Base-by-base conservation (phyloP, 2,888 invertebrate species). In the Pristionchus japonicus region DNA sequence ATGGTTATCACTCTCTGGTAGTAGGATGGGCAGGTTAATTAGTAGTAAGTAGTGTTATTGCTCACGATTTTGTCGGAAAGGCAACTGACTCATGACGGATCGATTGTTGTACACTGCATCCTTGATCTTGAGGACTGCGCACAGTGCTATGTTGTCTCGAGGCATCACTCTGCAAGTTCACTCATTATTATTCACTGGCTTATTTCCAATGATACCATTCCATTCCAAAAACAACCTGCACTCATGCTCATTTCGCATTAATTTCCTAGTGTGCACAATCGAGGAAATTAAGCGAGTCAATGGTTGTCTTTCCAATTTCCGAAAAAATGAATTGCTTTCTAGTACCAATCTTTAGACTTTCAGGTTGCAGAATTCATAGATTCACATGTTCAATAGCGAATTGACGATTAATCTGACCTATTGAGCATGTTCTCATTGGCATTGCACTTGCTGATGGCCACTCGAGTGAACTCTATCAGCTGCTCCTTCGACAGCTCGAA, bases 371-470 rank as follows among this genome's bases (percentile, higher is more conserved):
- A n/a, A n/a, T n/a, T n/a, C n/a, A n/a, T n/a, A n/a, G n/a, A n/a
- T n/a, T n/a, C n/a, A n/a, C n/a, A n/a, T n/a, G n/a, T n/a, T n/a
- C n/a, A n/a, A n/a, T n/a, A n/a, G n/a, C n/a, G 3, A 74, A 74
- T 17, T 4, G 31, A 9, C 27, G 1, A 23, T 43, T 47, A 40
- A 27, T 13, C 34, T 23, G 89, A 91, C 40, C 93, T 89, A 86
- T 93, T 93, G 40, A 93, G 88, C 92, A 94, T 94, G 95, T 98
- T 98, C 95, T 99, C 98, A 82, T 98, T 97, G 83, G 98, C 98
- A 94, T 98, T 98, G 37, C 98, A 98, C 95, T 98, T 98, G 40
- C 98, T 97, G 97, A 99, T 98, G 40, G 99, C 99, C 94, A 99
- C 86, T 74, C 90, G 90, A 11, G 89, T 86, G 82, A 93, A 93